Conservation (phyloP, 2,888 invertebrate species). For the Phasia obesa region DNA sequence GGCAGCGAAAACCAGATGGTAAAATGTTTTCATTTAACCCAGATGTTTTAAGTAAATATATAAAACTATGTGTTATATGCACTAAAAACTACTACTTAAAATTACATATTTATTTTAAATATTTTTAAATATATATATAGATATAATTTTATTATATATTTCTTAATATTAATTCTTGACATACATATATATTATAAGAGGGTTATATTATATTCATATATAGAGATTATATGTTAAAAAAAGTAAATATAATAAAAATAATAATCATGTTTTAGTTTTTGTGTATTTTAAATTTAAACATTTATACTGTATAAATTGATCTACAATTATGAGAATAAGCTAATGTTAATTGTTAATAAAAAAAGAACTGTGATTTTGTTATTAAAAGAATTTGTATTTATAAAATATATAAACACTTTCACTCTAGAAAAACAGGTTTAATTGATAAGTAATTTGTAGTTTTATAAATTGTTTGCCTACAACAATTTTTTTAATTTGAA, state of each 20-base stretch:
- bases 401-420: background rate
- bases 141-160: constrained; percentile 18
- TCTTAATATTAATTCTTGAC: constrained; percentile 9
- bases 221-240: background rate
- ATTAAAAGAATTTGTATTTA: background rate
- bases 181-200: constrained; percentile 19
- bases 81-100: constrained; percentile 36
- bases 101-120: constrained; percentile 20
- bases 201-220: constrained; percentile 16
- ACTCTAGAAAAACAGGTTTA: background rate
- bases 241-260: background rate
- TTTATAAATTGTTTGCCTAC: too few relatives aligned
- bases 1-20: constrained; percentile 51
- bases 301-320: too few relatives aligned
- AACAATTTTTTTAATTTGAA: too few relatives aligned
- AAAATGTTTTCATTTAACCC: constrained; percentile 58
- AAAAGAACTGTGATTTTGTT: background rate
- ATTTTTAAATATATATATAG: constrained; percentile 26
- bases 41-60: constrained; percentile 48
- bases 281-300: too few relatives aligned
- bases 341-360: too few relatives aligned
- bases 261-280: background rate
- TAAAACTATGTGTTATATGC: constrained; percentile 32
- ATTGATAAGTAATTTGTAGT: too few relatives aligned
- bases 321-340: too few relatives aligned